Base-by-base conservation (phyloP, 2,888 invertebrate species). In the Pammene aurita region DNA sequence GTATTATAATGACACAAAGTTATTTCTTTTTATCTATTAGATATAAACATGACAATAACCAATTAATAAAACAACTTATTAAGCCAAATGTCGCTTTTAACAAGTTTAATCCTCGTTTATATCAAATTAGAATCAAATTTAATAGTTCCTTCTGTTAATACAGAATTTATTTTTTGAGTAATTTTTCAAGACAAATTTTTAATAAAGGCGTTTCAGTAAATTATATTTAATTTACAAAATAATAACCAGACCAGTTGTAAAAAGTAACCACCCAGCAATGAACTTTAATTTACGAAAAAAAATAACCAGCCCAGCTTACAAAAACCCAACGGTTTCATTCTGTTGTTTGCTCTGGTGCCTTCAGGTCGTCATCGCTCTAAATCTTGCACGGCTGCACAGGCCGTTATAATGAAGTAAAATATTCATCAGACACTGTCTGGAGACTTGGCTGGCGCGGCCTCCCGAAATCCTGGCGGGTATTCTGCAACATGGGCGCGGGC, bases 341-440 rank as follows among this genome's bases (percentile, higher is more conserved):
- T 38, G 38, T 41, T 69, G 65, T 65, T 69, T 69, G 69, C 65
- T 11, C 34, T 13, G 63, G 64, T 71, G 66, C 58, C 63, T 68
- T 55, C 34, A 41, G 56, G 63, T 63, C 76, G 77, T 80, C 80
- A 79, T 79, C 77, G 73, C 73, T 73, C 80, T 87, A 82, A 84
- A 85, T 83, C 84, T 84, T 82, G 78, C 80, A 84, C 75, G 82
- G 79, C 81, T 78, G 82, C 80, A 79, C 82, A 84, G 85, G 83
- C 88, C 79, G 85, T 84, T 86, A 84, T 91, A 91, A 91, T 90
- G 89, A 90, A 86, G 87, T 89, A 86, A 90, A 90, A 90, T 90
- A 92, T 91, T 91, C 89, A 92, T 89, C 86, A 89, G 86, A 75
- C 78, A 74, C 77, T 80, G 90, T 90, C 90, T 90, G 83, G 87